Conservation (phyloP, 2,113 vertebrate species). For the Pristiophorus japonicus region DNA sequence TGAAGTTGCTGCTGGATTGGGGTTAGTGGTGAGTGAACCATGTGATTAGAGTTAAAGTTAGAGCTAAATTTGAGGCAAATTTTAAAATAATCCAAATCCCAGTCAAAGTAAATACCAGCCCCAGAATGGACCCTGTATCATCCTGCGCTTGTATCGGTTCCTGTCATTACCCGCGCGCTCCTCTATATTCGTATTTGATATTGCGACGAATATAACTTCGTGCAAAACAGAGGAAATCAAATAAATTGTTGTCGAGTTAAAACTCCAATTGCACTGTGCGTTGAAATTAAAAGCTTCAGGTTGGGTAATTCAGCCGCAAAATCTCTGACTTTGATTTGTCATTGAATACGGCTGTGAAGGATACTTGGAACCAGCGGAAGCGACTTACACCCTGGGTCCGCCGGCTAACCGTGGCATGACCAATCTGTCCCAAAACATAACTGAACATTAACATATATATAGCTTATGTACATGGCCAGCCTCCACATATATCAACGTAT, state of each 20-base stretch:
- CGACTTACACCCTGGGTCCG: neutral
- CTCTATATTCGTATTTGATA: neutral
- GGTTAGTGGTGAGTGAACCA: neutral
- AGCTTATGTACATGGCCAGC: neutral
- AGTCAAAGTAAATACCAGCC: neutral
- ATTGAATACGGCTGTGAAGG: neutral
- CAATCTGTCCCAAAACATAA: neutral
- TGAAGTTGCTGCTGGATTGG: neutral
- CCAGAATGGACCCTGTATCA: neutral
- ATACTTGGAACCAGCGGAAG: neutral
- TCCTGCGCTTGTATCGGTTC: neutral
- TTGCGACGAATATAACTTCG: neutral
- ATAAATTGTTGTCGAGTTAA: neutral
- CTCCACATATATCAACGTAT: neutral
- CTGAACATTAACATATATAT: slow-evolving; percentile 3
- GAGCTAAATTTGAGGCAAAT: neutral
- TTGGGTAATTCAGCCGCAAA: neutral
- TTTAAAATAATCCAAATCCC: neutral
- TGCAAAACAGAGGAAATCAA: neutral
- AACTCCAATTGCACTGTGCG: neutral
- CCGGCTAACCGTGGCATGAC: neutral
- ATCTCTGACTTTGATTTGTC: neutral
- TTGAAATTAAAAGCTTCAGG: neutral
- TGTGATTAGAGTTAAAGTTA: neutral
- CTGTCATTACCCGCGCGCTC: no score